Evolutionary conservation across 2,113 vertebrate genomes (phyloP).

Genomic region (Otus sunia): DNA sequence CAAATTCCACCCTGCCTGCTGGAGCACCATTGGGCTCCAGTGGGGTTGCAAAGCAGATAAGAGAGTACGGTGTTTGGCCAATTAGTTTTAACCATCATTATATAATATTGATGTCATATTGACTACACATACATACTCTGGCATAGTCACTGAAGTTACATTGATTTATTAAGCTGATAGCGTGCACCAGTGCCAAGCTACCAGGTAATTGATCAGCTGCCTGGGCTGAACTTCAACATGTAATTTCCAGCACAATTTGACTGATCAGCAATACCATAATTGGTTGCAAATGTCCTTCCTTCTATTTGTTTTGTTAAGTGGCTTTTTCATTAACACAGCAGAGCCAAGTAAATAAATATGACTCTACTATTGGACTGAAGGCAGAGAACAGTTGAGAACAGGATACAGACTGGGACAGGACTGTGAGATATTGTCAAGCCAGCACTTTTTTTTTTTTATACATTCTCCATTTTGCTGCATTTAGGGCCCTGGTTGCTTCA

Average conservation of each 20-base stretch:
- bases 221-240: slow-evolving; percentile 68
- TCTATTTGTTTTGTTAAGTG: slow-evolving; percentile 69
- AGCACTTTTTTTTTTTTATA: not conserved
- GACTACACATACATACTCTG: slow-evolving; percentile 9
- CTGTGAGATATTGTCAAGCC: not conserved
- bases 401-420: not conserved
- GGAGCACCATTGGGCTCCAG: not conserved
- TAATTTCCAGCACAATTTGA: slow-evolving; percentile 74
- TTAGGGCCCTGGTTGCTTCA: not conserved
- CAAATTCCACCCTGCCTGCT: not conserved
- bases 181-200: slow-evolving; percentile 16
- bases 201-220: slow-evolving; percentile 69
- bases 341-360: slow-evolving; percentile 59
- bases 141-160: slow-evolving; percentile 3
- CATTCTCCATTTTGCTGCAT: not conserved
- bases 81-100: not conserved
- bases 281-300: slow-evolving; percentile 78
- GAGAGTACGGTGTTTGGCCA: not conserved
- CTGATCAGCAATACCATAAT: slow-evolving; percentile 79
- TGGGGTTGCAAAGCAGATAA: not conserved
- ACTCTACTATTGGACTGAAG: slow-evolving; percentile 17
- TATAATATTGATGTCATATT: slow-evolving; percentile 11
- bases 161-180: slow-evolving; percentile 68
- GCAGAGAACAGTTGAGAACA: not conserved
- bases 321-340: slow-evolving; percentile 73